These are phyloP conservation scores for Dromococcyx pavoninus DNA, from an alignment of 2,797 vertebrate species.

Conservation along the genomic window DNA sequence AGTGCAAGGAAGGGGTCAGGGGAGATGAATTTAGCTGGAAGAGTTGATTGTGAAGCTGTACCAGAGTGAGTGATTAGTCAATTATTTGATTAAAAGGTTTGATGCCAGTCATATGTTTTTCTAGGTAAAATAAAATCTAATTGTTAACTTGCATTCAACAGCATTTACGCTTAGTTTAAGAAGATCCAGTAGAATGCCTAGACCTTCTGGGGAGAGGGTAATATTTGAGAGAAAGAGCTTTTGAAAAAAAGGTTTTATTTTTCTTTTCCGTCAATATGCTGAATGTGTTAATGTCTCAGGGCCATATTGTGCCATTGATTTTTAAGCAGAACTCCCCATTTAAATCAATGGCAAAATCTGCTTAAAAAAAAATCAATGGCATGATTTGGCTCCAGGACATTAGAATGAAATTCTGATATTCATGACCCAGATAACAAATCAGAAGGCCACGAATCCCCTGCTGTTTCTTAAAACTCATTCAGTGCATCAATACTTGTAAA, in stretches of 20 bases:
- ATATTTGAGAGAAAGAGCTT: conserved; percentile 44
- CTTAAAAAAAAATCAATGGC: conserved; percentile 63
- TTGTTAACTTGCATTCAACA: conserved; percentile 54
- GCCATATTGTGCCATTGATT: conserved; percentile 63
- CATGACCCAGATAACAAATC: conserved; percentile 67
- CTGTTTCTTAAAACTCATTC: conserved; percentile 56
- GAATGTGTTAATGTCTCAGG: conserved; percentile 56
- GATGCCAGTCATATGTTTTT: conserved; percentile 58
- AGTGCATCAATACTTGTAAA: conserved; percentile 37
- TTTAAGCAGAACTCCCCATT: conserved; percentile 59
- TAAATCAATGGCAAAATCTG: conserved; percentile 69
- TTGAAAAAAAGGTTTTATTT: conserved; percentile 51
- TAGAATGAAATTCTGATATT: conserved; percentile 65
- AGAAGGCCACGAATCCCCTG: conserved; percentile 33
- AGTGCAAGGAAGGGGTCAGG: background rate
- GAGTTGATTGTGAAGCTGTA: conserved; percentile 77
- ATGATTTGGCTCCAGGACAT: conserved; percentile 58
- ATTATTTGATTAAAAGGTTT: conserved; percentile 89
- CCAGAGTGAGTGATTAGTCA: conserved; percentile 83
- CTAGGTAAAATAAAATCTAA: background rate
- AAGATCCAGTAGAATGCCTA: conserved; percentile 25
- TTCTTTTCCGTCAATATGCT: conserved; percentile 54
- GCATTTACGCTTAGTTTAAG: conserved; percentile 57
- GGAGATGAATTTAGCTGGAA: conserved; percentile 73
- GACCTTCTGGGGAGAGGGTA: conserved; percentile 38